Percentiles rank a stretch among this genome's conserved stretches.
phyloP scores from a whole-genome alignment of 2,888 invertebrate species.

The Caenorhabditis afra region DNA sequence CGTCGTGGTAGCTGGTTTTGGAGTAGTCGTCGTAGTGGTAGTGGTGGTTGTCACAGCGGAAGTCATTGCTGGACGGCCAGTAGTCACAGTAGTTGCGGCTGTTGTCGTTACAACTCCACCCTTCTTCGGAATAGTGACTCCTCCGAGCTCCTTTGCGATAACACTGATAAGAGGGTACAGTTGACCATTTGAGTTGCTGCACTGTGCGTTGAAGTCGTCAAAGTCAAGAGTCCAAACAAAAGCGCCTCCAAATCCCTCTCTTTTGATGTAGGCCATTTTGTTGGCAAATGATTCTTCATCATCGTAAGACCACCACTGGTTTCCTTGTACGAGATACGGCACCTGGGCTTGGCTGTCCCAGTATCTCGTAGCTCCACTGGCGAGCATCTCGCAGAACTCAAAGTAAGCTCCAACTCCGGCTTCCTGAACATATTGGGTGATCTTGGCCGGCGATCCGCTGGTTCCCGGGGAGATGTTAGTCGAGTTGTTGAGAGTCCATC shows the following conservation, averaged over 20 bases:
- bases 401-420: conserved; percentile 96
- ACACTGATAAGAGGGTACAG: conserved; percentile 78
- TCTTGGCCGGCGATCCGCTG: conserved; percentile 65
- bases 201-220: conserved; percentile 80
- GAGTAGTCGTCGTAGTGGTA: conserved; percentile 36
- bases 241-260: conserved; percentile 79
- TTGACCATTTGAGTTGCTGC: conserved; percentile 72
- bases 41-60: conserved; percentile 49
- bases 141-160: conserved; percentile 76
- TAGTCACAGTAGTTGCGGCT: conserved; percentile 37
- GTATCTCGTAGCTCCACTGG: conserved; percentile 88
- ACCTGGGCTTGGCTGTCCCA: conserved; percentile 86
- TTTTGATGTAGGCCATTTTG: conserved; percentile 83
- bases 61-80: conserved; percentile 50
- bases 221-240: conserved; percentile 81
- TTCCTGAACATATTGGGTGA: conserved; percentile 87
- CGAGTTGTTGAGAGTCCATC: conserved; percentile 74
- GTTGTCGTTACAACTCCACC: conserved; percentile 31
- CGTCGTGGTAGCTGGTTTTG: conserved; percentile 19
- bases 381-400: conserved; percentile 91
- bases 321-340: conserved; percentile 86
- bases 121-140: conserved; percentile 67
- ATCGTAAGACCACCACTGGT: conserved; percentile 95
- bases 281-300: conserved; percentile 89
- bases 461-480: conserved; percentile 68